phyloP scores from a whole-genome alignment of 2,113 vertebrate species.

The Triplophysa siluroides region DNA sequence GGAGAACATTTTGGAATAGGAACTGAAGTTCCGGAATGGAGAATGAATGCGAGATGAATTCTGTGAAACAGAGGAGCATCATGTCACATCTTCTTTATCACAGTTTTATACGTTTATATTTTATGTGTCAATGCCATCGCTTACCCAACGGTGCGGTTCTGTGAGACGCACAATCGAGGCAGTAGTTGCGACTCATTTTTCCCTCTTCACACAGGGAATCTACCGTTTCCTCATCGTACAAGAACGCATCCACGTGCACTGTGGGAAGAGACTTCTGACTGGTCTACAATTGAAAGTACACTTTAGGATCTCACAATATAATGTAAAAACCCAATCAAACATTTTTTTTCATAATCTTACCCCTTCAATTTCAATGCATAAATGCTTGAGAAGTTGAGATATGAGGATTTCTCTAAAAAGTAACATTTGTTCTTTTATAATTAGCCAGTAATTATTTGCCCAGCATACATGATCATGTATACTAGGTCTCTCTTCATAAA shows the following conservation, averaged over 20 bases:
- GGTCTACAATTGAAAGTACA: slow-evolving; percentile 70
- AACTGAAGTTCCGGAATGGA: slow-evolving; percentile 87
- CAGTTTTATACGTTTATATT: not conserved
- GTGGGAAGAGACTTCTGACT: slow-evolving; percentile 75
- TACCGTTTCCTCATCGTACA: slow-evolving; percentile 89
- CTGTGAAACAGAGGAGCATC: slow-evolving; percentile 66
- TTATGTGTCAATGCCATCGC: slow-evolving; percentile 36
- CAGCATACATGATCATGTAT: too few relatives aligned
- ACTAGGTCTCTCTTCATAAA: too few relatives aligned
- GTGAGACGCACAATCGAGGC: slow-evolving; percentile 82
- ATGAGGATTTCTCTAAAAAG: too few relatives aligned
- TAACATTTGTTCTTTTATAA: too few relatives aligned
- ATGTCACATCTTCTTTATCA: not conserved
- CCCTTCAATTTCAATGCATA: too few relatives aligned
- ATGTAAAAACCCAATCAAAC: not conserved
- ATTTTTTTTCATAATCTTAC: too few relatives aligned
- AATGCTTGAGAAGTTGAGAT: too few relatives aligned
- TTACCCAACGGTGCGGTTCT: slow-evolving; percentile 82
- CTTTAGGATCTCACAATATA: slow-evolving; percentile 1
- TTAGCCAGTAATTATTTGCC: too few relatives aligned
- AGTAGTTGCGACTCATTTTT: slow-evolving; percentile 88
- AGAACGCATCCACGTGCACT: slow-evolving; percentile 87
- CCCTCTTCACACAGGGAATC: slow-evolving; percentile 87
- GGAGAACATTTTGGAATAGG: slow-evolving; percentile 86
- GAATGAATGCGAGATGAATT: slow-evolving; percentile 95